These are phyloP conservation scores for Paramisgurnus dabryanus DNA, from an alignment of 2,113 vertebrate genomes.

Conservation along the genomic window DNA sequence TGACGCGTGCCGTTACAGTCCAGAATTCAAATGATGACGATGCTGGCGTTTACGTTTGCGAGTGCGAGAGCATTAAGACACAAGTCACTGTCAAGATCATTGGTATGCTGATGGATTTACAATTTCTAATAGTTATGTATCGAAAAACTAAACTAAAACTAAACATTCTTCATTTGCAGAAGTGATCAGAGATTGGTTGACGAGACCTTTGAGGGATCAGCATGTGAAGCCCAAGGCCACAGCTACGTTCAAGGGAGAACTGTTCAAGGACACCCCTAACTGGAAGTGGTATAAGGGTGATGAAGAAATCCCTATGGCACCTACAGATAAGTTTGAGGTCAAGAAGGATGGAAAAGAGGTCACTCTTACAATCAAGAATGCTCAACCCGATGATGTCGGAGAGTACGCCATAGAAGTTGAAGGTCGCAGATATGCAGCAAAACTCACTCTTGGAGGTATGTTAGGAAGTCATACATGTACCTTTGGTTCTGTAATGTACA, in stretches of 20 bases:
- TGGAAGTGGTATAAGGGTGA: constrained; percentile 94
- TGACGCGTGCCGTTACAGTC: constrained; percentile 85
- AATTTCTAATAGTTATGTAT: not conserved
- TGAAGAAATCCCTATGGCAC: constrained; percentile 82
- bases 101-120: constrained; percentile 73
- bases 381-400: constrained; percentile 84
- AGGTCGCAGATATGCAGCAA: constrained; percentile 88
- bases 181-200: constrained; percentile 93
- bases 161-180: constrained; percentile 71
- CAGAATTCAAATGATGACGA: constrained; percentile 79
- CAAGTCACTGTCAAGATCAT: constrained; percentile 85
- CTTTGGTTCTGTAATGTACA: not conserved
- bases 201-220: constrained; percentile 91
- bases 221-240: constrained; percentile 93
- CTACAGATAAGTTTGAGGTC: constrained; percentile 89
- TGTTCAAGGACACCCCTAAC: constrained; percentile 92
- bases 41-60: constrained; percentile 83
- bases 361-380: constrained; percentile 89
- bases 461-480: not conserved
- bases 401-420: constrained; percentile 93
- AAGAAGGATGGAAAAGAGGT: constrained; percentile 86
- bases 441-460: constrained; percentile 92
- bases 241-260: constrained; percentile 85
- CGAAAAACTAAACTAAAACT: not conserved
- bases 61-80: constrained; percentile 82